Base-by-base conservation (phyloP, 2,113 vertebrate species). In the Python bivittatus region DNA sequence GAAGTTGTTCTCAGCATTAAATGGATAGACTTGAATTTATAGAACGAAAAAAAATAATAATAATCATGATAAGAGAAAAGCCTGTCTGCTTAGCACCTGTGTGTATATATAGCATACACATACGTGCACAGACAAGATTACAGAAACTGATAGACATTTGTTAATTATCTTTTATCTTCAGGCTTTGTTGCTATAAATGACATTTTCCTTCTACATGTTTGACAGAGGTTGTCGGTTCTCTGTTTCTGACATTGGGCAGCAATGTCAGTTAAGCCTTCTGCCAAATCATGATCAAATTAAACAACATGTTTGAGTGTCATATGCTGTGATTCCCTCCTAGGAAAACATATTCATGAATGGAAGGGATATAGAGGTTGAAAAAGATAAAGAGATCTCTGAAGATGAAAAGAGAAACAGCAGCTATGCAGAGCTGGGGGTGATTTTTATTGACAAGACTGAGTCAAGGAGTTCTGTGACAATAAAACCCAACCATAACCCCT, bases 381-480 rank as follows among this genome's bases (percentile, higher is more conserved):
- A 15, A 79, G 68, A 79, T 79, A 22, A 38, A 79, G 22, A 79
- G n/a, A n/a, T n/a, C n/a, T n/a, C n/a, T 88, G 23, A 6, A 6
- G 57, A 85, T 83, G 84, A 57, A 91, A 60, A 29, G 88, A 89
- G 54, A 84, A 91, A 53, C 29, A 56, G 90, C 48, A 90, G 79
- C 52, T 0, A 0, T 88, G 27, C 29, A 95, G 48, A 96, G 88
- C 87, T 42, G 1, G 56, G 89, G 88, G 2, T 94, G 93, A 33
- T 95, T 91, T 92, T 92, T 96, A 95, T 96, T 96, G 96, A 97
- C 93, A 93, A 64, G 88, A 84, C 84, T 87, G 89, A 61, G 85
- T 93, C 96, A 48, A 86, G 54, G 87, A 96, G 93, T 94, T 96
- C 97, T 97, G 92, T 68, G 97, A 95, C 97, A 97, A 96, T 97